Base-by-base conservation (phyloP, 2,888 invertebrate genomes). In the Terebella lapidaria region DNA sequence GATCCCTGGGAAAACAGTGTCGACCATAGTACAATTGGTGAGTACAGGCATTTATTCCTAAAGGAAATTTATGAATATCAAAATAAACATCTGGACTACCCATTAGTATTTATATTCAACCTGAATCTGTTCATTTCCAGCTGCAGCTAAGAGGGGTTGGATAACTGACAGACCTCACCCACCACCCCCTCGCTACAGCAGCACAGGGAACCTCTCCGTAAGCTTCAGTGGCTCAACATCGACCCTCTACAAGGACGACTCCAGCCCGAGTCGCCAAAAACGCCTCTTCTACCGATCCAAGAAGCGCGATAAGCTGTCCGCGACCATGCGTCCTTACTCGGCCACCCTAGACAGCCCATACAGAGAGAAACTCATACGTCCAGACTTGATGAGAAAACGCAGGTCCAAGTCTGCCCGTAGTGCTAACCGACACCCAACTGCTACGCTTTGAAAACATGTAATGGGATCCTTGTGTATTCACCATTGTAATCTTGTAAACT, bases 281-380 rank as follows among this genome's bases (percentile, higher is more conserved):
- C 57, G 54, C 30, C 52, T 64, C n/a, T 61, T 59, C 54, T 45
- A 24, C 25, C 56, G 62, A 47, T 54, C 56, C 3, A 52, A 61
- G 42, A 58, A 61, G 51, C 47, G 56, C 30, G 52, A 60, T 30
- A 58, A 62, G 28, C 64, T 76, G 26, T 66, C 72, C 3, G 74
- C 76, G 30, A 74, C 72, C 62, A 69, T 66, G 25, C 69, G 77
- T 22, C 77, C 77, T 2, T 76, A 70, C 59, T 76, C 76, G 2
- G 76, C 76, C 18, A 30, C 30, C 20, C 20, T 20, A 22, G 30
- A 45, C 29, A 67, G 64, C 52, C 65, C 66, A 4, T 66, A 67
- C 54, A 53, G 51, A 22, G 60, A 67, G 46, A 60, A 58, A 52
- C 56, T 66, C 25, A 22, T 54, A 5, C 49, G 22, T 5, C 10